A percentile compares a stretch with the other conserved stretches of the same genome.
Conservation (phyloP, 1,140 invertebrate species). For the Thaumetopoea pityocampa region DNA sequence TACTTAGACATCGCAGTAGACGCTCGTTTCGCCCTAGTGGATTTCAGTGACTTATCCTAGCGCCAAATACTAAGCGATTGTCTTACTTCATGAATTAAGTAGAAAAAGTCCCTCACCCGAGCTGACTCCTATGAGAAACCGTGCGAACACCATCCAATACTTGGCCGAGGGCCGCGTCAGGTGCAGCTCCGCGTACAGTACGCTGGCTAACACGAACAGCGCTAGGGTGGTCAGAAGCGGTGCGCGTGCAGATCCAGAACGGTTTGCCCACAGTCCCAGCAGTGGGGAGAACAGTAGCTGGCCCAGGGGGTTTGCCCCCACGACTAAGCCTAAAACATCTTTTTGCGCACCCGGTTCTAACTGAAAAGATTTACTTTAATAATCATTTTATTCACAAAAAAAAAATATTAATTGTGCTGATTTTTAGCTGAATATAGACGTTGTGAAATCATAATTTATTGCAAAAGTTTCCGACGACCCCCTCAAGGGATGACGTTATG, state of each 20-base stretch:
- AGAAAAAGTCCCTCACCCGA: slow-evolving; percentile 81
- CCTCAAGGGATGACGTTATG: too few species aligned
- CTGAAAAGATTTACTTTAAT: slow-evolving; percentile 72
- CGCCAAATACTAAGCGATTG: too few species aligned
- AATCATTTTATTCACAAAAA: too few species aligned
- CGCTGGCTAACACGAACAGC: slow-evolving; percentile 86
- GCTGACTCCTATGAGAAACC: slow-evolving; percentile 91
- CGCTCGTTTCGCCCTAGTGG: too few species aligned
- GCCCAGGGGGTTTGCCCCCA: slow-evolving; percentile 91
- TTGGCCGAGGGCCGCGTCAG: slow-evolving; percentile 77
- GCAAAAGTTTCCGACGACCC: too few species aligned
- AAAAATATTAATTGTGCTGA: too few species aligned
- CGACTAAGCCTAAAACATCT: slow-evolving; percentile 89
- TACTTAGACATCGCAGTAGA: too few species aligned
- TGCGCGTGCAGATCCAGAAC: slow-evolving; percentile 80
- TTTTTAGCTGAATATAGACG: too few species aligned
- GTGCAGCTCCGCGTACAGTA: slow-evolving; percentile 87
- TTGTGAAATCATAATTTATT: too few species aligned
- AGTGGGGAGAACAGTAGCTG: slow-evolving; percentile 93
- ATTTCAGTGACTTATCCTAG: too few species aligned
- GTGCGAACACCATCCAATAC: slow-evolving; percentile 84
- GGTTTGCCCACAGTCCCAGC: slow-evolving; percentile 91
- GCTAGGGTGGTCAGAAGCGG: slow-evolving; percentile 84
- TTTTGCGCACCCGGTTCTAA: slow-evolving; percentile 86
- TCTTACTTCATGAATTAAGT: too few species aligned